phyloP scores from a whole-genome alignment of 2,797 vertebrate species.

The Pangasius larnaudii region DNA sequence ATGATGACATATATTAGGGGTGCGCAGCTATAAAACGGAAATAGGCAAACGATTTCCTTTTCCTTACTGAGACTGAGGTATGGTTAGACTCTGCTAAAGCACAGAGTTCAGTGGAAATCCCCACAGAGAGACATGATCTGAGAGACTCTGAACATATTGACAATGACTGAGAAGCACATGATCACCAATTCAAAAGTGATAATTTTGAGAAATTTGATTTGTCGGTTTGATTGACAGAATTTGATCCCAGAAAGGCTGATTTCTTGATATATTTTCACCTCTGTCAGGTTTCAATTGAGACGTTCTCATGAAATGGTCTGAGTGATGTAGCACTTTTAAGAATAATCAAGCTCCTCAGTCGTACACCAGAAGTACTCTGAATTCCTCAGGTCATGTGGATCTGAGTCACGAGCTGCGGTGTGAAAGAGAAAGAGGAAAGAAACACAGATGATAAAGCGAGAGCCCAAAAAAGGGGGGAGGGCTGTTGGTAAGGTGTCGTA shows the following conservation, averaged over 20 bases:
- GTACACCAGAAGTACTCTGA: slow-evolving; percentile 52
- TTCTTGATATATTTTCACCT: not conserved
- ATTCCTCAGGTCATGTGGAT: slow-evolving; percentile 80
- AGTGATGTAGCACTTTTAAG: not conserved
- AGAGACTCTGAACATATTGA: not conserved
- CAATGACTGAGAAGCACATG: not conserved
- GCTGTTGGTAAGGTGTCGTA: slow-evolving; percentile 8
- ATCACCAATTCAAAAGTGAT: not conserved
- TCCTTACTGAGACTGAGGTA: not conserved
- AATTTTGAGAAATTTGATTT: too few relatives aligned
- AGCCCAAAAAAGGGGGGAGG: not conserved
- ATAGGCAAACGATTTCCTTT: not conserved
- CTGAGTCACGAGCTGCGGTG: slow-evolving; percentile 70
- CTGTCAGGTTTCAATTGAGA: not conserved
- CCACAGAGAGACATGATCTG: not conserved
- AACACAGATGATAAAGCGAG: slow-evolving; percentile 25
- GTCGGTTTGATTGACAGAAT: not conserved
- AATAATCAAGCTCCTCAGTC: not conserved
- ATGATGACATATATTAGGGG: not conserved
- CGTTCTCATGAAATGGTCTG: not conserved
- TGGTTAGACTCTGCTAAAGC: not conserved
- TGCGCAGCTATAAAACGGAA: not conserved
- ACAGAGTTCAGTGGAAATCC: not conserved
- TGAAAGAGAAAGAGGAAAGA: slow-evolving; percentile 47
- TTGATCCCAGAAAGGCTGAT: not conserved